A percentile compares a stretch with the other conserved stretches of the same genome.
Evolutionary conservation across 64 coral and sea anemone species (phyloP).

Genomic region (Montipora efflorescens): DNA sequence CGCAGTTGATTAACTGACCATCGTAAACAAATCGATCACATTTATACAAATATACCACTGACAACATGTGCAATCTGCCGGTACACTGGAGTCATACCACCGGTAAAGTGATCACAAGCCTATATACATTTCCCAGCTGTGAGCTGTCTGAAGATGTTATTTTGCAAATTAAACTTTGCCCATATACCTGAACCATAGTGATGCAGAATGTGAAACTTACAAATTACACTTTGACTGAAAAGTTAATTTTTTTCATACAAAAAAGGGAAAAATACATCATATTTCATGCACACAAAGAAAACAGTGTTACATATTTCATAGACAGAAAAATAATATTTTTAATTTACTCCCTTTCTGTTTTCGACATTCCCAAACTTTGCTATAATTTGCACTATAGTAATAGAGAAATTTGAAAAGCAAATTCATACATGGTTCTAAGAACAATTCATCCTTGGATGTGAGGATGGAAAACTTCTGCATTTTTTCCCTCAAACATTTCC

Average conservation of each 20-base stretch:
- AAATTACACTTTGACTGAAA: neutral
- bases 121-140: slow-evolving; percentile 7
- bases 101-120: slow-evolving; percentile 51
- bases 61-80: neutral
- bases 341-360: too few species aligned
- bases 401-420: neutral
- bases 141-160: neutral
- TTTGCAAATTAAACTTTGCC: neutral
- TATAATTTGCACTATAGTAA: neutral
- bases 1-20: slow-evolving; percentile 38
- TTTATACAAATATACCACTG: slow-evolving; percentile 42
- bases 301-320: neutral
- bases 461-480: neutral
- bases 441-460: neutral
- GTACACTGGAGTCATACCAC: slow-evolving; percentile 45
- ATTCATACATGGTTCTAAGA: neutral
- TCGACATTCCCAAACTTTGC: too few species aligned
- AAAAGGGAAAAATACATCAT: neutral
- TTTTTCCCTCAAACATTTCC: too few species aligned
- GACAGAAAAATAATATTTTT: neutral
- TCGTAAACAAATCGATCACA: slow-evolving; percentile 24
- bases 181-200: neutral
- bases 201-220: too few species aligned
- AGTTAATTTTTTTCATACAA: neutral
- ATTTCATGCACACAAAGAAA: neutral